A percentile compares a stretch with the other conserved stretches of the same genome.
Conservation (phyloP, 53 echinoderm and acorn worm genomes). For the Patiria pectinifera region DNA sequence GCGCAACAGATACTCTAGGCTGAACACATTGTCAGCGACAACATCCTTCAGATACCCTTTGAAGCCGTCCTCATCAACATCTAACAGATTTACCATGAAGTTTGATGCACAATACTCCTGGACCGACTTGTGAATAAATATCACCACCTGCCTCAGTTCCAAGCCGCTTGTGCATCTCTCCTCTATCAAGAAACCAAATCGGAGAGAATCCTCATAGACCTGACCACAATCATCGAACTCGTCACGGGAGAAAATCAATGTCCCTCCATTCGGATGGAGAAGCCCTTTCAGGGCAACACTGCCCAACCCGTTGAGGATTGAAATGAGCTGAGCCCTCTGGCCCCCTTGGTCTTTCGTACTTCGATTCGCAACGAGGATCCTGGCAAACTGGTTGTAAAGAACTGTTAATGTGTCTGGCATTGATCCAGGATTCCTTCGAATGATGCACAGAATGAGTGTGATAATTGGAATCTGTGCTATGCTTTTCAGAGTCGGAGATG, state of each 20-base stretch:
- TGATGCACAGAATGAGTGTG: background rate
- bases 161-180: background rate
- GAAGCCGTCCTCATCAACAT: background rate
- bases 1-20: background rate
- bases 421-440: background rate
- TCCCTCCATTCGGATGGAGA: background rate
- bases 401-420: background rate
- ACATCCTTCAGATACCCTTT: background rate
- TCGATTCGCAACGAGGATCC: background rate
- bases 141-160: background rate
- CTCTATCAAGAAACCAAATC: constrained; percentile 1
- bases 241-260: background rate
- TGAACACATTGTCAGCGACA: background rate
- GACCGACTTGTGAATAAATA: constrained; percentile 7
- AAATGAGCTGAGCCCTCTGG: background rate
- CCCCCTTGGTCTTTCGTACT: too few relatives aligned
- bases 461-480: constrained; percentile 12
- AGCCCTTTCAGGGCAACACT: background rate
- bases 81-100: background rate
- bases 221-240: background rate
- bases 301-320: background rate
- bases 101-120: constrained; percentile 2
- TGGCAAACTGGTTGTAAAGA: background rate
- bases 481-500: background rate
- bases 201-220: background rate